These are phyloP conservation scores for Monoplex corrugatus DNA, from an alignment of 2,888 invertebrate genomes.

Conservation along the genomic window DNA sequence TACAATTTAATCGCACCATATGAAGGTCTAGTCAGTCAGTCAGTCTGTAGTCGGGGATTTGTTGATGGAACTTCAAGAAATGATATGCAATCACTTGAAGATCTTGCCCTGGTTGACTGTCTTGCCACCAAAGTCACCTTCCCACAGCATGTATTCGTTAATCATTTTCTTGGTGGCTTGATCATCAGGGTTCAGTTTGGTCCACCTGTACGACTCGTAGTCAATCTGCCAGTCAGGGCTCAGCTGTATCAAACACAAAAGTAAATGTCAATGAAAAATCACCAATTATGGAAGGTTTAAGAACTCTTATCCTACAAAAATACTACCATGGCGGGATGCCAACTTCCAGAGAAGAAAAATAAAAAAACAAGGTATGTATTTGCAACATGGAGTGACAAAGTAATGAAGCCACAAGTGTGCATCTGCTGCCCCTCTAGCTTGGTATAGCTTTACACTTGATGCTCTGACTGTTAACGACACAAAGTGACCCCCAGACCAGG, in stretches of 20 bases:
- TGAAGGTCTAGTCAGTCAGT: not conserved
- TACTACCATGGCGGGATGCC: too few relatives aligned
- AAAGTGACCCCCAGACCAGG: too few relatives aligned
- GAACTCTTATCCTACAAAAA: too few relatives aligned
- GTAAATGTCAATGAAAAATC: not conserved
- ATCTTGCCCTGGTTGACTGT: slow-evolving; percentile 99
- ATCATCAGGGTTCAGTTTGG: slow-evolving; percentile 91
- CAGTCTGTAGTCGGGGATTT: not conserved
- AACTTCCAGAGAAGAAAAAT: too few relatives aligned
- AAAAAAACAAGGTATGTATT: too few relatives aligned
- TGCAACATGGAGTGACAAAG: too few relatives aligned
- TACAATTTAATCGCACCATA: not conserved
- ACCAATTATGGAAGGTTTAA: too few relatives aligned
- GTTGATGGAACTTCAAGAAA: not conserved
- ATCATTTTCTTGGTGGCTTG: slow-evolving; percentile 93
- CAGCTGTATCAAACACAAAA: slow-evolving; percentile 83
- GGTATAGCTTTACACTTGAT: too few relatives aligned
- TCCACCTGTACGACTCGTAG: slow-evolving; percentile 98
- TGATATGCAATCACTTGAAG: slow-evolving; percentile 89
- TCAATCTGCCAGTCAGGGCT: slow-evolving; percentile 97
- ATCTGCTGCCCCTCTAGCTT: too few relatives aligned
- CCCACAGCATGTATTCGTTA: slow-evolving; percentile 94
- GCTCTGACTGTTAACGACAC: too few relatives aligned
- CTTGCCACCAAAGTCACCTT: slow-evolving; percentile 93
- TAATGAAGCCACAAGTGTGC: too few relatives aligned